These are phyloP conservation scores for Campylorhamphus procurvoides DNA, from an alignment of 2,113 vertebrate genomes.

Conservation along the genomic window DNA sequence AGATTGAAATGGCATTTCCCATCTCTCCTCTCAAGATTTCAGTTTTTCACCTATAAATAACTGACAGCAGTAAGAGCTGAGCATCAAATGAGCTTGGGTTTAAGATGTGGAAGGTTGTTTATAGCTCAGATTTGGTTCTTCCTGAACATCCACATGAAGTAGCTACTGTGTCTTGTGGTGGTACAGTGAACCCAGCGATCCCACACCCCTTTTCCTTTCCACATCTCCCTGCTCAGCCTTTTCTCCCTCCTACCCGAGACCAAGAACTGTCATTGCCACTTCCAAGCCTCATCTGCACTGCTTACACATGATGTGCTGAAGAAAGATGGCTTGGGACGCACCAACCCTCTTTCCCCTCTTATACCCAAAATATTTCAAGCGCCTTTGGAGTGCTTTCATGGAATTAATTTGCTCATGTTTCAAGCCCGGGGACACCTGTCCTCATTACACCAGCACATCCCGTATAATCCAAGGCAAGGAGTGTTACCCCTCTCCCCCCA, in stretches of 20 bases:
- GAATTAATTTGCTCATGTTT: not conserved
- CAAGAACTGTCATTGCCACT: constrained; percentile 9
- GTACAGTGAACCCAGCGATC: not conserved
- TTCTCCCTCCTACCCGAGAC: not conserved
- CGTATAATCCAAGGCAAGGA: not conserved
- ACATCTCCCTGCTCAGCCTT: not conserved
- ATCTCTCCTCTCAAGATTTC: not conserved
- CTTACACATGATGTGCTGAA: not conserved
- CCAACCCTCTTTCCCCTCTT: not conserved
- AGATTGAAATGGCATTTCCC: not conserved
- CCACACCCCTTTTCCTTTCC: not conserved
- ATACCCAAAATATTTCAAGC: not conserved
- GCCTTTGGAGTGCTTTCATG: not conserved
- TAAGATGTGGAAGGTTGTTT: not conserved
- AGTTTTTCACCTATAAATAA: not conserved
- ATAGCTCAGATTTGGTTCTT: not conserved
- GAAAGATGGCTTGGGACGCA: not conserved
- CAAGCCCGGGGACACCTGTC: not conserved
- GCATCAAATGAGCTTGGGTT: not conserved
- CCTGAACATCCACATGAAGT: not conserved
- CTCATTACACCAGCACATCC: not conserved
- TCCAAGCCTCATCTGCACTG: not conserved
- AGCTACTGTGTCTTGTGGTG: not conserved
- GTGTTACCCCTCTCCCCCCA: not conserved
- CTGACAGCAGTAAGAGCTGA: not conserved